These are phyloP conservation scores for Caenorhabditis sp. DNA, from an alignment of 2,888 invertebrate genomes.

Conservation along the genomic window DNA sequence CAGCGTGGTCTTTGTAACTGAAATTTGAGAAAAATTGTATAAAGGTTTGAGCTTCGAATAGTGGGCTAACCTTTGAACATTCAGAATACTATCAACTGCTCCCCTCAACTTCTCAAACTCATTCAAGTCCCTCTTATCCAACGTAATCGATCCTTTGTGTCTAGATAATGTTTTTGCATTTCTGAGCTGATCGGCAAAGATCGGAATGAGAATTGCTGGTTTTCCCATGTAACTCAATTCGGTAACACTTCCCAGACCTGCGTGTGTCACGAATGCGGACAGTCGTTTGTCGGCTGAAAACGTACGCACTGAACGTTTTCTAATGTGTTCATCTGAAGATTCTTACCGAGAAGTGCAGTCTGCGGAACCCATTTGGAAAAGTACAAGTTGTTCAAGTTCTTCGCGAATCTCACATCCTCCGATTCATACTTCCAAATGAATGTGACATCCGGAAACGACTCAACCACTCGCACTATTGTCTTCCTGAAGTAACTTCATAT, in stretches of 20 bases:
- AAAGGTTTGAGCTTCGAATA: too few relatives aligned
- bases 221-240: constrained; percentile 42
- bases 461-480: constrained; percentile 16
- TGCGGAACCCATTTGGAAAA: constrained; percentile 50
- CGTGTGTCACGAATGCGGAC: constrained; percentile 51
- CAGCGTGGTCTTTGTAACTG: constrained; percentile 23
- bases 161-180: constrained; percentile 42
- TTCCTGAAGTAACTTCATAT: not conserved
- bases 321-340: not conserved
- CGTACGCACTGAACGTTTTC: not conserved
- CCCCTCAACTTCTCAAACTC: constrained; percentile 10
- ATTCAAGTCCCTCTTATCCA: constrained; percentile 30
- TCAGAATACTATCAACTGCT: constrained; percentile 10
- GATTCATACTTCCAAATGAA: constrained; percentile 53
- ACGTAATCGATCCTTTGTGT: constrained; percentile 47
- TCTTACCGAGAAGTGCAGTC: constrained; percentile 38
- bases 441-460: constrained; percentile 21
- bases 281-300: constrained; percentile 35
- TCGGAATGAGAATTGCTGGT: constrained; percentile 39
- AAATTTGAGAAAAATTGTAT: not conserved
- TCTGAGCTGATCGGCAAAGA: constrained; percentile 44
- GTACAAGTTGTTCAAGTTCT: constrained; percentile 18
- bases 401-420: constrained; percentile 16
- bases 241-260: constrained; percentile 46
- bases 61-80: constrained; percentile 6